A percentile compares a stretch with the other conserved stretches of the same genome.
phyloP scores from a whole-genome alignment of 2,797 vertebrate genomes.

The Arnoldichthys spilopterus region DNA sequence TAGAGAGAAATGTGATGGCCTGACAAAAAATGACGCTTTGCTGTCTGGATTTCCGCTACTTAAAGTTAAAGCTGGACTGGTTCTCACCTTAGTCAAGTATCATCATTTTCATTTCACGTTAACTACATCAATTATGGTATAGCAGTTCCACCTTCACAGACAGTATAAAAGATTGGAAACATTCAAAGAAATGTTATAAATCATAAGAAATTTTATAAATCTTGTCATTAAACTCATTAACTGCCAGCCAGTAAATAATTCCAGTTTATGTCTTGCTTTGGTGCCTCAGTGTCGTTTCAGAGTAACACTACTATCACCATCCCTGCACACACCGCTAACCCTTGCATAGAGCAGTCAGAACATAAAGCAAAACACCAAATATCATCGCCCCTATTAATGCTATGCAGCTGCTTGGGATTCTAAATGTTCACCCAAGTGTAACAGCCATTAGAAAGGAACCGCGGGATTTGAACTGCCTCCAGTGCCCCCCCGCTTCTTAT shows the following conservation, averaged over 20 bases:
- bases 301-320: neutral
- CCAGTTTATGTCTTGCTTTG: neutral
- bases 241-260: neutral
- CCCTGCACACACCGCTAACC: neutral
- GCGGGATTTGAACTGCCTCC: constrained; percentile 4
- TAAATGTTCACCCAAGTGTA: constrained; percentile 3
- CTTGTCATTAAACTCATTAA: neutral
- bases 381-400: constrained; percentile 7
- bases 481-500: neutral
- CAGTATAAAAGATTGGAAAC: neutral
- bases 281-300: neutral
- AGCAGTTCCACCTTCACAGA: no score
- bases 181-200: neutral
- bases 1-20: no score
- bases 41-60: neutral
- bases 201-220: neutral
- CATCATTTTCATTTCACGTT: neutral
- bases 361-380: neutral
- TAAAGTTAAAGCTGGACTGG: neutral
- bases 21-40: no score
- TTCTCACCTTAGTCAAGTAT: neutral
- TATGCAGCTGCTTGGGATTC: constrained; percentile 12
- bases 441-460: constrained; percentile 5
- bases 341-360: neutral
- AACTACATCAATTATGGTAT: neutral